Conservation (phyloP, 2,113 vertebrate genomes). For the Pimephales promelas region DNA sequence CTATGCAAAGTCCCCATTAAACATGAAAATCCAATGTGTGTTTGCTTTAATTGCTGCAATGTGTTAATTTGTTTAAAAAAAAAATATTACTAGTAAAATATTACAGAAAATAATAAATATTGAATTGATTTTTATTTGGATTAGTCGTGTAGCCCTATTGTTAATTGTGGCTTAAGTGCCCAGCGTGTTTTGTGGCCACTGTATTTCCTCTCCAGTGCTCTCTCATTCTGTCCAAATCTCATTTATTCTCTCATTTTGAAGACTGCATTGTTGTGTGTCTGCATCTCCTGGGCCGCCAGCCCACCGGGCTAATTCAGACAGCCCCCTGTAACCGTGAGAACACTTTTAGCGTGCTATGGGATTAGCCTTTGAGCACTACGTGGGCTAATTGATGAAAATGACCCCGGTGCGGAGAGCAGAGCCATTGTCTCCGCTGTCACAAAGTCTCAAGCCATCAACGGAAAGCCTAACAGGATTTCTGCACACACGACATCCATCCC, state of each 20-base stretch:
- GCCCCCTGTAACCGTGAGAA: conserved; percentile 70
- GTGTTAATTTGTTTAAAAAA: too few species aligned
- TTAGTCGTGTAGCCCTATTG: not conserved
- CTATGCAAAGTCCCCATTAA: too few species aligned
- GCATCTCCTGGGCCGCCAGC: conserved; percentile 37
- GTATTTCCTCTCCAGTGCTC: not conserved
- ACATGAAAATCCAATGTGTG: too few species aligned
- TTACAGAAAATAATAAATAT: too few species aligned
- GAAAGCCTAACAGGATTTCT: conserved; percentile 72
- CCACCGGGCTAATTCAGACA: conserved; percentile 55
- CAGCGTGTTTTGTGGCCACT: not conserved
- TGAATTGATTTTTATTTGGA: too few species aligned
- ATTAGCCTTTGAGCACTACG: conserved; percentile 71
- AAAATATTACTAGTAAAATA: too few species aligned
- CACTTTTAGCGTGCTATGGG: conserved; percentile 68
- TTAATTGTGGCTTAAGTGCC: too few species aligned
- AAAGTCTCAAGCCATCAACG: conserved; percentile 66
- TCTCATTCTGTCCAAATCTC: conserved; percentile 50
- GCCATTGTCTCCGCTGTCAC: conserved; percentile 68
- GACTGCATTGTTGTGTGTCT: conserved; percentile 57
- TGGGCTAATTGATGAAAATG: conserved; percentile 76
- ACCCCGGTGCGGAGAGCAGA: conserved; percentile 64
- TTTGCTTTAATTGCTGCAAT: too few species aligned
- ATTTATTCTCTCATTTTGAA: conserved; percentile 48
- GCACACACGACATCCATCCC: conserved; percentile 67